phyloP scores from a whole-genome alignment of 2,888 invertebrate genomes.

The Portevinia maculata region DNA sequence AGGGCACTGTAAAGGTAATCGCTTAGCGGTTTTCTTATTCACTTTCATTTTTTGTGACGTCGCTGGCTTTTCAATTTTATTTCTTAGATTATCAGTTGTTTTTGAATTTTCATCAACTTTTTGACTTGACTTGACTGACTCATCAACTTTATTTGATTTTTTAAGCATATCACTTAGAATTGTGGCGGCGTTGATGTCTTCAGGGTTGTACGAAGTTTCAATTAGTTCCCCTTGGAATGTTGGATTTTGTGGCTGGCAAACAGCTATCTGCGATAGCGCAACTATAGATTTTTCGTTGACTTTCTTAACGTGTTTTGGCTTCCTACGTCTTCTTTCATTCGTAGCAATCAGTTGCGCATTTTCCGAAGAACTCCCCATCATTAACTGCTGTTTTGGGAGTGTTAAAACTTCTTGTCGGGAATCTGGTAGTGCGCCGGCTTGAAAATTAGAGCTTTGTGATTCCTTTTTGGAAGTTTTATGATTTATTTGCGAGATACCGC shows the following conservation, averaged over 20 bases:
- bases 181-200: slow-evolving; percentile 51
- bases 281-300: background rate
- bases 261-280: background rate
- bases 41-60: background rate
- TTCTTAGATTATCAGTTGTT: slow-evolving; percentile 5
- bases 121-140: slow-evolving; percentile 17
- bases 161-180: slow-evolving; percentile 46
- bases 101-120: background rate
- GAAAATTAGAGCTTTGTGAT: background rate
- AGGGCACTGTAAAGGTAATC: background rate
- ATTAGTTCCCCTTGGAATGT: background rate
- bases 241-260: background rate
- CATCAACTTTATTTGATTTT: slow-evolving; percentile 45
- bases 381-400: background rate
- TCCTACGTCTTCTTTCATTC: slow-evolving; percentile 32
- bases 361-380: background rate
- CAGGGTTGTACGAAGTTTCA: slow-evolving; percentile 21
- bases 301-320: slow-evolving; percentile 30
- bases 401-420: background rate
- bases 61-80: background rate
- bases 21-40: background rate
- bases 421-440: background rate
- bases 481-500: slow-evolving; percentile 24
- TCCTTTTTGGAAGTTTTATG: slow-evolving; percentile 1
- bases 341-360: background rate